Percentiles rank a stretch among this genome's conserved stretches.
These are phyloP conservation scores for Sebastes hubbsi DNA, from an alignment of 2,797 vertebrate species.

Conservation along the genomic window DNA sequence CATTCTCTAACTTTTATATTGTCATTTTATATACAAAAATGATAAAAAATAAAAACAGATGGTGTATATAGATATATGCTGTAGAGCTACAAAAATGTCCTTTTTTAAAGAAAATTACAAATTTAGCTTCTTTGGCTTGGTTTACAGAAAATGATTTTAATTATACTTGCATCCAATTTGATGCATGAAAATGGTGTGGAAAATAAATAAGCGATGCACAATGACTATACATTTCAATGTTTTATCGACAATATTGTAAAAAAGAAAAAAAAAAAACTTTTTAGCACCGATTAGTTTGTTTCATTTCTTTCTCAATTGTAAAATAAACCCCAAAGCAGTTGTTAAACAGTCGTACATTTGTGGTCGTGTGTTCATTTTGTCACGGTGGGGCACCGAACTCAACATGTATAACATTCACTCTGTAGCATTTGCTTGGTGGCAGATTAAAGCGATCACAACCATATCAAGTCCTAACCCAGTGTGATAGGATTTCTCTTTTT, in stretches of 20 bases:
- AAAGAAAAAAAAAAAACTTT: constrained; percentile 86
- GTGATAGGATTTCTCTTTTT: constrained; percentile 39
- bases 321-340: constrained; percentile 99
- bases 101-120: constrained; percentile 92
- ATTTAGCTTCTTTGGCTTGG: constrained; percentile 98
- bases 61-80: constrained; percentile 95
- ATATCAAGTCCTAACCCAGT: constrained; percentile 35
- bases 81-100: constrained; percentile 94
- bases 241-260: constrained; percentile 97
- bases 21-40: constrained; percentile 98
- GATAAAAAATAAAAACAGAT: constrained; percentile 87
- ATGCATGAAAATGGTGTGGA: constrained; percentile 96
- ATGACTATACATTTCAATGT: constrained; percentile 99
- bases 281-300: constrained; percentile 94
- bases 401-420: constrained; percentile 37
- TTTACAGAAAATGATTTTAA: constrained; percentile 98
- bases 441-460: constrained; percentile 54
- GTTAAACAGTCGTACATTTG: constrained; percentile 89
- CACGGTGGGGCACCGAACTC: constrained; percentile 44
- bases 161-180: constrained; percentile 95
- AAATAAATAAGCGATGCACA: constrained; percentile 95
- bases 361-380: constrained; percentile 85
- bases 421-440: constrained; percentile 41
- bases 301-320: constrained; percentile 94
- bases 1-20: constrained; percentile 97